These are phyloP conservation scores for Xenopus tropicalis DNA, from an alignment of 2,113 vertebrate genomes.

Conservation along the genomic window UCB_Xtro_10.0 CM004445.2:69064001-69064500, in stretches of 20 bases:
- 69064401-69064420: no score
- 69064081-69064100: background rate
- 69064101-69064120: background rate
- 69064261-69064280: background rate
- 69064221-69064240: background rate
- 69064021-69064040: background rate
- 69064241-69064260: background rate
- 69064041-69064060: background rate
- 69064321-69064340: background rate
- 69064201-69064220: no score
- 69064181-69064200: background rate
- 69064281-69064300: background rate
- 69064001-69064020: background rate
- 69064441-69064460: conserved; percentile 25
- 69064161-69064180: background rate
- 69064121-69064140: background rate
- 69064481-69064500: no score
- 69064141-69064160: background rate
- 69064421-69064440: background rate
- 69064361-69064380: no score
- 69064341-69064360: no score
- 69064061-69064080: background rate
- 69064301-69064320: no score
- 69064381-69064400: no score
- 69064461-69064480: background rate